Conservation (phyloP, 2,113 vertebrate species). For the Colinus virginianus region DNA sequence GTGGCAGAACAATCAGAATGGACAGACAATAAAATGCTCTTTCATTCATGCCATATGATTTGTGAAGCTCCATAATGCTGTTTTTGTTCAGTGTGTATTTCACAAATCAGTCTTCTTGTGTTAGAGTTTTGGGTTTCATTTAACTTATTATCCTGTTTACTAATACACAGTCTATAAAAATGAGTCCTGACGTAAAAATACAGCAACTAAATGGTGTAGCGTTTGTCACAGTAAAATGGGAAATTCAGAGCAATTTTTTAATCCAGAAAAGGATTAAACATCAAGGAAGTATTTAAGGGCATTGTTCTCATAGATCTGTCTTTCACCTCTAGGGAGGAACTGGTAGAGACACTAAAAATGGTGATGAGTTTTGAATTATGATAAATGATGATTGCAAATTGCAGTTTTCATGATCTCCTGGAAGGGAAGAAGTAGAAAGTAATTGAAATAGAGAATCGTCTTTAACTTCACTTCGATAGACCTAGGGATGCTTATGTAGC, state of each 20-base stretch:
- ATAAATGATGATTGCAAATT: neutral
- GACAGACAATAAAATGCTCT: neutral
- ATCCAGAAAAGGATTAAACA: neutral
- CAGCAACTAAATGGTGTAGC: neutral
- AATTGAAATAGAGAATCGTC: neutral
- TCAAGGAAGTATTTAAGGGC: neutral
- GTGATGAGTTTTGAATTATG: neutral
- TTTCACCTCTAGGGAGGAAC: neutral
- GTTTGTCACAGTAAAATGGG: neutral
- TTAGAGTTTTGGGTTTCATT: constrained; percentile 6
- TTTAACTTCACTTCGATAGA: neutral
- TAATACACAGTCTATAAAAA: neutral
- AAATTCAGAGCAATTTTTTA: neutral
- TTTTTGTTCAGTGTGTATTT: neutral
- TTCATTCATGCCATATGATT: neutral
- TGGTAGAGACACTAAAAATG: neutral
- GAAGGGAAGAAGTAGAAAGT: neutral
- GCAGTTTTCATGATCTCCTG: neutral
- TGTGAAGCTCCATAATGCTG: neutral
- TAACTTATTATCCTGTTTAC: neutral
- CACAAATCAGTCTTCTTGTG: neutral
- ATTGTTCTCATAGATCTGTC: neutral
- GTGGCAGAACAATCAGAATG: constrained; percentile 18
- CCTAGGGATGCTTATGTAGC: neutral
- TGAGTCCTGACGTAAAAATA: neutral